Percentiles rank a stretch among this genome's conserved stretches.
These are phyloP conservation scores for Cantharis flavilabris DNA, from an alignment of 2,888 invertebrate species.

Conservation along the genomic window DNA sequence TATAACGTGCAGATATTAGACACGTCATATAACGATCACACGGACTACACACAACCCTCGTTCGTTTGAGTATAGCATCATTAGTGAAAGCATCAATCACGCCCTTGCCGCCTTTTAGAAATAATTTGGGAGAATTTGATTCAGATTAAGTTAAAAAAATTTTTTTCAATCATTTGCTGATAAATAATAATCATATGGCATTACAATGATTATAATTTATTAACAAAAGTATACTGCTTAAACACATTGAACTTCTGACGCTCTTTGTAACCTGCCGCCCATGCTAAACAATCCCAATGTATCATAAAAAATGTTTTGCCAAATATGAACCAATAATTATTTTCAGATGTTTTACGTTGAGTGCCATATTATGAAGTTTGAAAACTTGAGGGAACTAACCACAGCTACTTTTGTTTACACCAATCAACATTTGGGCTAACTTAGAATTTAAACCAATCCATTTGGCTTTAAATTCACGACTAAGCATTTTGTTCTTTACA, in stretches of 20 bases:
- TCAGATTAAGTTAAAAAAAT: slow-evolving; percentile 3
- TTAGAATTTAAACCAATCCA: too few relatives aligned
- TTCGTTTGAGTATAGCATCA: slow-evolving; percentile 32
- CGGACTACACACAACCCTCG: slow-evolving; percentile 16
- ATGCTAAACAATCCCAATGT: neutral
- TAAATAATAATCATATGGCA: neutral
- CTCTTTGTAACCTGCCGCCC: neutral
- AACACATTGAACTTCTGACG: neutral
- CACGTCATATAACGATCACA: slow-evolving; percentile 33
- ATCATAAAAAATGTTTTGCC: neutral
- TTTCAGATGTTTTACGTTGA: neutral
- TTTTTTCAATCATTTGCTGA: slow-evolving; percentile 3
- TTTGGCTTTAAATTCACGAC: neutral
- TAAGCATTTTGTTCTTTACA: neutral
- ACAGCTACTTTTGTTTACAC: too few relatives aligned
- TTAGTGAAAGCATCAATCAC: slow-evolving; percentile 37
- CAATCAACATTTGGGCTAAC: too few relatives aligned
- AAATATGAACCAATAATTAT: neutral
- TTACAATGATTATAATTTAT: neutral
- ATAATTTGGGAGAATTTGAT: slow-evolving; percentile 5
- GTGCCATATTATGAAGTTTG: too few relatives aligned
- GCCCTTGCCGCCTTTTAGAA: slow-evolving; percentile 30
- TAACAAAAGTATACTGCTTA: neutral
- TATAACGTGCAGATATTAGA: slow-evolving; percentile 21
- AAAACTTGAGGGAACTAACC: too few relatives aligned